Percentiles rank a stretch among this genome's conserved stretches.
Evolutionary conservation across 2,888 invertebrate genomes (phyloP).

Genomic region (Dolichopus griseipennis): DNA sequence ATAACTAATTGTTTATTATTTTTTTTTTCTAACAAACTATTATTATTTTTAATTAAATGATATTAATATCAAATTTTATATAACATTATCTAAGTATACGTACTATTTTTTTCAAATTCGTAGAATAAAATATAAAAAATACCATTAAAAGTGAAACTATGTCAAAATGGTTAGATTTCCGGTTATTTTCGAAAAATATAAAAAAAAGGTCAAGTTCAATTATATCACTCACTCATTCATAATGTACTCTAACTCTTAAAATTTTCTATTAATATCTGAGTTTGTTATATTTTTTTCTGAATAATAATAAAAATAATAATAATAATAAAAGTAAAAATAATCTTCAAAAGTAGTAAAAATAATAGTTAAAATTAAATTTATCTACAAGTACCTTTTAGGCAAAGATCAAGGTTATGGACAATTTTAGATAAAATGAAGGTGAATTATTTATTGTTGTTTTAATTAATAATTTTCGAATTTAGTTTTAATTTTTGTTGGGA

Average conservation of each 20-base stretch:
- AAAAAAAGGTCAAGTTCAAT: not conserved
- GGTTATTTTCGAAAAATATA: not conserved
- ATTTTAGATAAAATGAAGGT: no score
- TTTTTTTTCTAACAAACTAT: no score
- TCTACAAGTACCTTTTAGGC: not conserved
- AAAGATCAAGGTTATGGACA: not conserved
- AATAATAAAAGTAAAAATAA: not conserved
- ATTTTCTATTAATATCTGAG: not conserved
- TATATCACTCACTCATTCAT: no score
- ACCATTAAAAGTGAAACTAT: not conserved
- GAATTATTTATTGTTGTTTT: not conserved
- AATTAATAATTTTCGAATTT: no score
- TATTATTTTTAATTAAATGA: no score
- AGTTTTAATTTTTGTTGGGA: no score
- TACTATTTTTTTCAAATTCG: no score
- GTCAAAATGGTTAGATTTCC: not conserved
- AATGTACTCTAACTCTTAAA: not conserved
- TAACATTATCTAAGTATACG: no score
- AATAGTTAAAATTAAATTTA: not conserved
- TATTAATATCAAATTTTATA: no score
- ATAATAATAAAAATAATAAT: not conserved
- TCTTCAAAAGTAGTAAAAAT: not conserved
- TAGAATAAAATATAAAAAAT: not conserved
- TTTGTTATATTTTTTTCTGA: not conserved
- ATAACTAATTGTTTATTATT: no score